Conservation (phyloP, 2,797 vertebrate species). For the Austrolebias charrua region DNA sequence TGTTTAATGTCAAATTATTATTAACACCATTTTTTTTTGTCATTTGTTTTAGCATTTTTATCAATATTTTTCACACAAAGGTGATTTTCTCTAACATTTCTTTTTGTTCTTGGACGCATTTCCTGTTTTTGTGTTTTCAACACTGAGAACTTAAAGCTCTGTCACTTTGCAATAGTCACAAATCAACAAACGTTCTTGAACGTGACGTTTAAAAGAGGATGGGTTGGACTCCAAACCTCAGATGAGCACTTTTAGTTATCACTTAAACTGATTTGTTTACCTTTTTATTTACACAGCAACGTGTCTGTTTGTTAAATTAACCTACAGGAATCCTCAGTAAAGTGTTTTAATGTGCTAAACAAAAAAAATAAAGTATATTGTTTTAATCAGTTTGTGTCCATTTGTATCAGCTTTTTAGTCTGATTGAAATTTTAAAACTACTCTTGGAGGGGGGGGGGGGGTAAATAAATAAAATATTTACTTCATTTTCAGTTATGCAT, state of each 20-base stretch:
- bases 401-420: slow-evolving; percentile 1
- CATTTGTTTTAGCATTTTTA: slow-evolving; percentile 12
- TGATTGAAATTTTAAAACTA: slow-evolving; percentile 14
- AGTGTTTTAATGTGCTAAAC: slow-evolving; percentile 19
- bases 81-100: slow-evolving; percentile 21
- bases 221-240: background rate
- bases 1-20: slow-evolving; percentile 9
- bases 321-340: slow-evolving; percentile 11
- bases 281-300: slow-evolving; percentile 7
- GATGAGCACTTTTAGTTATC: slow-evolving; percentile 26
- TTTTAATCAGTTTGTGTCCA: slow-evolving; percentile 12
- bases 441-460: background rate
- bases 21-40: background rate
- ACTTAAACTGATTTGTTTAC: background rate
- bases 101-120: background rate
- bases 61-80: background rate
- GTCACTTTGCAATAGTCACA: background rate
- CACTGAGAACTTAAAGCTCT: slow-evolving; percentile 7
- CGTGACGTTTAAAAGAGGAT: background rate
- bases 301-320: slow-evolving; percentile 27
- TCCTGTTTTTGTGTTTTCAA: background rate
- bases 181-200: background rate
- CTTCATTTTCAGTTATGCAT: slow-evolving; percentile 42
- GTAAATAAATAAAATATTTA: slow-evolving; percentile 34
- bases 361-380: slow-evolving; percentile 47